Percentiles rank a stretch among this genome's conserved stretches.
These are phyloP conservation scores for Spodoptera littoralis DNA, from an alignment of 2,888 invertebrate genomes.

Conservation along the genomic window DNA sequence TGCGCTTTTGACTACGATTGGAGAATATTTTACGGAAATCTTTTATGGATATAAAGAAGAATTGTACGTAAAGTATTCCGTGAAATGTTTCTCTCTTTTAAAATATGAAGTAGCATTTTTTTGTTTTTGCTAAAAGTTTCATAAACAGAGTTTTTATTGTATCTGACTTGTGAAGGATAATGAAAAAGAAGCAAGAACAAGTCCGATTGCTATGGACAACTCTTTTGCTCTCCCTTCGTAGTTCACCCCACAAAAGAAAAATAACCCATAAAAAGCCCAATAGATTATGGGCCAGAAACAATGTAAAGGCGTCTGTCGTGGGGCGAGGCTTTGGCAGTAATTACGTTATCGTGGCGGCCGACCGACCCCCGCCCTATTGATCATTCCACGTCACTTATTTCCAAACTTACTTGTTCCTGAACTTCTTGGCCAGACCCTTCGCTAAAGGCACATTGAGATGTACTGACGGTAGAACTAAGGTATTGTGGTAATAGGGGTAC, in stretches of 20 bases:
- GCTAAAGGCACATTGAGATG: constrained; percentile 52
- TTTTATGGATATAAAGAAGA: constrained; percentile 15
- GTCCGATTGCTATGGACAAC: constrained; percentile 7
- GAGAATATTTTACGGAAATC: constrained; percentile 25
- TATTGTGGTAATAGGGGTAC: constrained; percentile 28
- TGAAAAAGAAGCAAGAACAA: constrained; percentile 2
- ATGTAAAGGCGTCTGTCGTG: constrained; percentile 60
- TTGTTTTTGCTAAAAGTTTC: background rate
- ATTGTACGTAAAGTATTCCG: background rate
- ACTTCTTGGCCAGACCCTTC: constrained; percentile 58
- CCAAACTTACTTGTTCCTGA: constrained; percentile 69
- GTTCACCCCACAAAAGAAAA: constrained; percentile 31
- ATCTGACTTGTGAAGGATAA: no score
- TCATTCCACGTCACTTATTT: constrained; percentile 80
- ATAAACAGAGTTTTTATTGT: no score
- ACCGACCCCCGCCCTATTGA: constrained; percentile 75
- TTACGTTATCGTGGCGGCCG: constrained; percentile 78
- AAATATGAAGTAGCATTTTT: background rate
- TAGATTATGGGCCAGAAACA: constrained; percentile 62
- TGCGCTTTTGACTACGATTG: constrained; percentile 37
- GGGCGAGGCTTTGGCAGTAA: constrained; percentile 73
- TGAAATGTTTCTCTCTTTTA: constrained; percentile 7
- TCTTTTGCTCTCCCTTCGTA: constrained; percentile 4
- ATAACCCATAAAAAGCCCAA: constrained; percentile 47
- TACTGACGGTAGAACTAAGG: constrained; percentile 26